Conservation (phyloP, 2,888 invertebrate species). For the Mesorhabditis sp. region DNA sequence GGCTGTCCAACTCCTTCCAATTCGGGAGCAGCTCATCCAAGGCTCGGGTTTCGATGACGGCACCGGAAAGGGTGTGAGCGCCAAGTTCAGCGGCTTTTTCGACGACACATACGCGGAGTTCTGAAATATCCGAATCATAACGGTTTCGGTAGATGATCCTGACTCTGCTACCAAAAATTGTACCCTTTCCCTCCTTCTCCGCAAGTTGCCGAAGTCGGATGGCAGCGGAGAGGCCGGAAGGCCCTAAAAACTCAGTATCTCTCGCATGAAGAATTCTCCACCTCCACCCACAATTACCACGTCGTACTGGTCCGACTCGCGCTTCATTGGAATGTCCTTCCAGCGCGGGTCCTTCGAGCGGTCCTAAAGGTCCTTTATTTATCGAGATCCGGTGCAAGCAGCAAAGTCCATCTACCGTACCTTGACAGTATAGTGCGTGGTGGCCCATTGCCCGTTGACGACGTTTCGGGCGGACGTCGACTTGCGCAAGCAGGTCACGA, state of each 20-base stretch:
- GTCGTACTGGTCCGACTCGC: conserved; percentile 92
- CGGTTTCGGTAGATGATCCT: too few species aligned
- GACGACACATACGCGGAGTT: conserved; percentile 85
- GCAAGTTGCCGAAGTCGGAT: conserved; percentile 83
- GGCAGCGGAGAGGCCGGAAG: conserved; percentile 90
- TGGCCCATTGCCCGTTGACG: conserved; percentile 55
- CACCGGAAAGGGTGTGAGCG: conserved; percentile 93
- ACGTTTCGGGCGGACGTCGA: conserved; percentile 37
- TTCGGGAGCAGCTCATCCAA: conserved; percentile 86
- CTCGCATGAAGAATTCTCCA: background rate
- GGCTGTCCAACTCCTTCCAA: conserved; percentile 80
- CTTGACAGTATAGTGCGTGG: conserved; percentile 54
- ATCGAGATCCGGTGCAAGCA: background rate
- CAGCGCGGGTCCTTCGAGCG: conserved; percentile 48
- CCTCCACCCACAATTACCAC: conserved; percentile 94
- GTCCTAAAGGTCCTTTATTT: conserved; percentile 19
- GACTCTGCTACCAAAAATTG: background rate
- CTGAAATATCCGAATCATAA: conserved; percentile 58
- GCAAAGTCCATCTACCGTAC: conserved; percentile 9
- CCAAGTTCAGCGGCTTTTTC: conserved; percentile 90
- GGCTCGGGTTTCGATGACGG: conserved; percentile 75
- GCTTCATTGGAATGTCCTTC: conserved; percentile 65
- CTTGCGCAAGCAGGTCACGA: conserved; percentile 4
- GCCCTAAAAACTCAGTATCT: conserved; percentile 59
- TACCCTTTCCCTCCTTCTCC: conserved; percentile 58